Base-by-base conservation (phyloP, 2,113 vertebrate genomes). In the human (Homo sapiens) region DNA sequence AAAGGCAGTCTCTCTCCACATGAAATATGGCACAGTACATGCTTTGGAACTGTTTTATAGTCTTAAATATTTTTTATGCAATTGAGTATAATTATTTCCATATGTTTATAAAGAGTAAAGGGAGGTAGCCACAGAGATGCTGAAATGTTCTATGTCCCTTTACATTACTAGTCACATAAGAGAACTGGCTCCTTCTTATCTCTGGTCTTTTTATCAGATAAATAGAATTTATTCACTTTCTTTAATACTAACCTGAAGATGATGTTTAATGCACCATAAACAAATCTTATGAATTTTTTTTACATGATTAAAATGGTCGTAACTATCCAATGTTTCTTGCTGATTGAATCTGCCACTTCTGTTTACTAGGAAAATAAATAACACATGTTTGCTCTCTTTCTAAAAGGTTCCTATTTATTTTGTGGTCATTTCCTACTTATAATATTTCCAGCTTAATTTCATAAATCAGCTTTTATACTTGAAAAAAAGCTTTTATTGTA, bases 301-400 rank as follows among this genome's bases (percentile, higher is more conserved):
- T 99, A 99, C 99, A 98, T 99, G 99, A 99, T 99, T 99, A 99
- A 99, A 99, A 99, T 98, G 99, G 99, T 99, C 99, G 99, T 99
- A 99, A 99, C 99, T 99, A 99, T 99, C 99, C 99, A 99, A 98
- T 99, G 99, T 99, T 99, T 99, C 99, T 99, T 99, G 99, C 99
- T 99, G 99, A 99, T 99, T 99, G 99, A 99, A 99, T 99, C 99
- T 99, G 99, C 99, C 99, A 99, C 99, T 99, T 99, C 98, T 99
- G 99, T 99, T 99, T 99, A 99, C 99, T 98, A 97, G 98, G 98
- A 99, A 99, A 99, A 99, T 99, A 99, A 99, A 99, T 99, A 99
- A 99, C 99, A 99, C 98, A 99, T 99, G 99, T 99, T 98, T 98
- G 98, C 97, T 98, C 92, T 98, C 96, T 98, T 98, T 99, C 98